Percentiles rank a stretch among this genome's conserved stretches.
phyloP scores from a whole-genome alignment of 2,113 vertebrate species.

The Heptranchias perlo region DNA sequence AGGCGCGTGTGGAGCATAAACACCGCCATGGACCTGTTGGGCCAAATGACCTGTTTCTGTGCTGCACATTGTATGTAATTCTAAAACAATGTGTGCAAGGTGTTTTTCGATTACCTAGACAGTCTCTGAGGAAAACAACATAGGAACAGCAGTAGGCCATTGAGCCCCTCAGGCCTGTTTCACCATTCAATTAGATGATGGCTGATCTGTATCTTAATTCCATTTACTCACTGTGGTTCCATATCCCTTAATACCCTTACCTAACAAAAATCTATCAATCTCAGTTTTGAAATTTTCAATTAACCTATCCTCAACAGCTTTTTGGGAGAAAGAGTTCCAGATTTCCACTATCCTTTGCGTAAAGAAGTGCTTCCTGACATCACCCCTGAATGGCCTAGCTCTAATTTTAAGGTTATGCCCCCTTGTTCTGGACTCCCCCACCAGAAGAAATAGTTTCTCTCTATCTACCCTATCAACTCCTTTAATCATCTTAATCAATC shows the following conservation, averaged over 20 bases:
- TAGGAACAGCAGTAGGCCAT: neutral
- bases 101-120: neutral
- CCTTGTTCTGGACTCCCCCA: neutral
- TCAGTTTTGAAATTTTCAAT: neutral
- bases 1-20: no score
- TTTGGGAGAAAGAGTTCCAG: neutral
- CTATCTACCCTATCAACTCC: neutral
- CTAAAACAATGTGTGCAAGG: neutral
- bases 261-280: neutral
- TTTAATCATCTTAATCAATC: neutral
- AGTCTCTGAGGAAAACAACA: neutral
- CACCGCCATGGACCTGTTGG: no score
- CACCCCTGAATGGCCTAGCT: neutral
- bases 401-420: neutral
- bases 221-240: neutral
- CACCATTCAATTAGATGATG: neutral
- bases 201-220: neutral
- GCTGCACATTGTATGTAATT: no score
- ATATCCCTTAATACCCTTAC: neutral
- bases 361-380: neutral
- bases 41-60: no score
- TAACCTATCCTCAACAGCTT: neutral
- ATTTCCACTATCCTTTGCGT: neutral
- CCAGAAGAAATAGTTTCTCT: neutral
- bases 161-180: neutral